Base-by-base conservation (phyloP, 2,888 invertebrate species). In the Nomada fabriciana region DNA sequence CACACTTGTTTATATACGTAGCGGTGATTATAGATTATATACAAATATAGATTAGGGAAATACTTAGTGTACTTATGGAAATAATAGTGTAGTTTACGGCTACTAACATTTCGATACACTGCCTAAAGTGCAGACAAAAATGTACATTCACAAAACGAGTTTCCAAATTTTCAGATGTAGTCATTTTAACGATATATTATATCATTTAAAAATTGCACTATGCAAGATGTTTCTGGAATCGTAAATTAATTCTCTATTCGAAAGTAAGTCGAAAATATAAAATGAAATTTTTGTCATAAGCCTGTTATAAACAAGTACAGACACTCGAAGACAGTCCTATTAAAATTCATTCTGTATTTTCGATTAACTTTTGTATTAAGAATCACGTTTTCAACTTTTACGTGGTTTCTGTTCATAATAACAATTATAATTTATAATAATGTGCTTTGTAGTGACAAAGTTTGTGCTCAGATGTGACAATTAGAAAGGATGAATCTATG, bases 101-200 rank as follows among this genome's bases (percentile, higher is more conserved):
- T 59, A 74, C 5, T 59, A 57, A 64, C 7, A 53, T 81, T 73
- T 25, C 65, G 68, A 70, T 69, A 55, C 65, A 82, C 71, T 82
- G 74, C 67, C 71, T 70, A 71, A 71, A 55, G 53, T 70, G 74
- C 74, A 70, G 69, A 81, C 47, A 53, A 70, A 78, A 47, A 47
- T 3, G 11, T 47, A 68, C 42, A 42, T 53, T 5, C 15, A 18
- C 18, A 36, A 5, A 36, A 55, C 42, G 15, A 42, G 36, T 55
- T 47, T 47, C 25, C 53, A 2, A 42, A 67, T 57, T 25, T 47
- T 15, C 23, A 47, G 60, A 11, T 61, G 18, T n/a, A 36, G 11
- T 53, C 23, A 20, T 20, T 64, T 29, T 55, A 15, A 42, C 55
- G 55, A 13, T 42, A 25, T 53, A 72, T 43, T 43, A 42, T 63